Base-by-base conservation (phyloP, 2,113 vertebrate species). In the Chlorocebus sabaeus region DNA sequence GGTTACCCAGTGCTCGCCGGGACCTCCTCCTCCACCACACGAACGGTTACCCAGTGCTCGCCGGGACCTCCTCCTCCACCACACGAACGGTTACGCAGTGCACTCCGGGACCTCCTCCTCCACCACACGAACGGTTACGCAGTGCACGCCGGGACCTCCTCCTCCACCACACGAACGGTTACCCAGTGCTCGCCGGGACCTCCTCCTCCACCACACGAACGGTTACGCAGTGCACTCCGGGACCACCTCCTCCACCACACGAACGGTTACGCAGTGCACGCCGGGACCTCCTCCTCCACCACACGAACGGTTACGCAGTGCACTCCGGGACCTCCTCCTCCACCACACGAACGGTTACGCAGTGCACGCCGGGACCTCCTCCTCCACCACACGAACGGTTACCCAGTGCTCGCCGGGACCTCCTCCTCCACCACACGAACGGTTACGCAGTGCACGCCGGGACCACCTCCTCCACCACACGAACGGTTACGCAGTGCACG, bases 1-100 rank as follows among this genome's bases (percentile, higher is more conserved):
- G 22, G 1, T 9, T 9, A 45, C 45, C 0, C 45, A 0, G 45
- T 9, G 45, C 45, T 9, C 1, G 45, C 45, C 2, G 45, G 45
- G 45, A 45, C 45, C 1, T 45, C 45, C 45, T 9, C 45, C 48
- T 50, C 48, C 48, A 48, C 57, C 40, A 27, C 17, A 12, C 25
- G 64, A 50, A 72, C 40, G 22, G 45, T 9, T 9, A 45, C 45
- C 1, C 45, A 2, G 45, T 9, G 45, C 45, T 9, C 8, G 45
- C 45, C 8, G 45, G 75, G 88, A 89, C 23, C 22, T 57, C 75
- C 32, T 68, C 22, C 43, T 45, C 43, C 43, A 45, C 43, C 0
- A 45, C 43, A 8, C 1, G 43, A 45, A 8, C 7, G 13, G 8
- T 25, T 45, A 30, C 18, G 6, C 18, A 68, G 32, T 48, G 55